Percentiles rank a stretch among this genome's conserved stretches.
Conservation (phyloP, 2,113 vertebrate genomes). For the Oenanthe oenanthe region DNA sequence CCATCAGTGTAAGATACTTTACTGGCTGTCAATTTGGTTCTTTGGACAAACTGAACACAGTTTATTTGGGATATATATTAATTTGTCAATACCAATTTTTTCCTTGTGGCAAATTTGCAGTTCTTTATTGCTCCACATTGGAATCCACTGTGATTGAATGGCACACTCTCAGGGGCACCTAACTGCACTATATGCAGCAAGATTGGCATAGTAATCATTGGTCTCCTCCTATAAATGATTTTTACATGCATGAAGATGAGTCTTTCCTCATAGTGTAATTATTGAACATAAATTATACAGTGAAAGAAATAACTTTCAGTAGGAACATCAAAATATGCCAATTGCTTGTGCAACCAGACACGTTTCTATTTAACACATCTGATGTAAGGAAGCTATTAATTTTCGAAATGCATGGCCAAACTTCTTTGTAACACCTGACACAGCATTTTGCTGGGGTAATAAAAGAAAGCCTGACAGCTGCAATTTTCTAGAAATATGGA, state of each 20-base stretch:
- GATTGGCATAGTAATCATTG: background rate
- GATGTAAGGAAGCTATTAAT: conserved; percentile 60
- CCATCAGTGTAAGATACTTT: background rate
- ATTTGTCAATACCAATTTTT: background rate
- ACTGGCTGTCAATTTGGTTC: background rate
- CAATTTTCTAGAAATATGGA: conserved; percentile 75
- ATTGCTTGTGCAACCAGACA: conserved; percentile 11
- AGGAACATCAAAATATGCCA: conserved; percentile 27
- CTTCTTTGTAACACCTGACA: conserved; percentile 74
- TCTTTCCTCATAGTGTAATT: background rate
- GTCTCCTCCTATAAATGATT: background rate
- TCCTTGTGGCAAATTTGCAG: background rate
- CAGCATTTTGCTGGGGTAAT: conserved; percentile 72
- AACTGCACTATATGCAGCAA: background rate
- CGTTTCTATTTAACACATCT: conserved; percentile 45
- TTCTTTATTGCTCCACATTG: background rate
- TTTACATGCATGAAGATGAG: background rate
- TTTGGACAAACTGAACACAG: background rate
- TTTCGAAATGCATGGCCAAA: conserved; percentile 42
- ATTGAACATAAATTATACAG: background rate
- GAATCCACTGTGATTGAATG: background rate
- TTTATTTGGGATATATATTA: background rate
- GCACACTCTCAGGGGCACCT: background rate
- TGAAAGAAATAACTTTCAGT: conserved; percentile 16
- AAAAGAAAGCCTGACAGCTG: conserved; percentile 79